Conservation (phyloP, 2,888 invertebrate genomes). For the Spodoptera exigua region DNA sequence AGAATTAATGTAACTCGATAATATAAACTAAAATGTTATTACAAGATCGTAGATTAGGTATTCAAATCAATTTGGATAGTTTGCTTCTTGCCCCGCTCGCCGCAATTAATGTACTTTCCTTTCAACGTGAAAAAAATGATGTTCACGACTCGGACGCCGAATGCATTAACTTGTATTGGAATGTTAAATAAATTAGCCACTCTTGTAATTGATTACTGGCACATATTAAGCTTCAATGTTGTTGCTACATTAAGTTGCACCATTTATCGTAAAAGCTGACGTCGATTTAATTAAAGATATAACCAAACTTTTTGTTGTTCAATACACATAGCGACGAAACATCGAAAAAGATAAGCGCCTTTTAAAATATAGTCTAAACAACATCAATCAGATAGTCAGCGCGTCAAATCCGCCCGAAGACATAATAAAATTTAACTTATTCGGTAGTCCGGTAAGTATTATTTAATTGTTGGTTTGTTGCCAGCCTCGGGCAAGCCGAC, state of each 20-base stretch:
- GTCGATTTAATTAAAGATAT: conserved; percentile 3
- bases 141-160: conserved; percentile 79
- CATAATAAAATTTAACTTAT: conserved; percentile 83
- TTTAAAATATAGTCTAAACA: conserved; percentile 66
- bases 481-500: conserved; percentile 73
- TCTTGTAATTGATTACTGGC: conserved; percentile 74
- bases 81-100: conserved; percentile 72
- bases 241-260: conserved; percentile 40
- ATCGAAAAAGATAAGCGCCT: conserved; percentile 67
- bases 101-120: conserved; percentile 83
- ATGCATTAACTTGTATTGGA: conserved; percentile 79
- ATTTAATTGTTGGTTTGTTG: conserved; percentile 86
- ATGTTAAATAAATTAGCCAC: conserved; percentile 78
- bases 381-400: conserved; percentile 81
- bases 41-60: conserved; percentile 77
- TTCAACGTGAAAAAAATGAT: conserved; percentile 71
- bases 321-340: conserved; percentile 58
- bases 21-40: conserved; percentile 77
- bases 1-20: conserved; percentile 72
- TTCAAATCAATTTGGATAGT: conserved; percentile 83
- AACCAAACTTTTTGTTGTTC: conserved; percentile 25
- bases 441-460: conserved; percentile 86
- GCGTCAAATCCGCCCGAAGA: conserved; percentile 84
- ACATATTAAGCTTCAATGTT: conserved; percentile 51
- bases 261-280: conserved; percentile 25